Evolutionary conservation across 2,888 invertebrate species (phyloP).

Genomic region (Cerceris ruficornis): DNA sequence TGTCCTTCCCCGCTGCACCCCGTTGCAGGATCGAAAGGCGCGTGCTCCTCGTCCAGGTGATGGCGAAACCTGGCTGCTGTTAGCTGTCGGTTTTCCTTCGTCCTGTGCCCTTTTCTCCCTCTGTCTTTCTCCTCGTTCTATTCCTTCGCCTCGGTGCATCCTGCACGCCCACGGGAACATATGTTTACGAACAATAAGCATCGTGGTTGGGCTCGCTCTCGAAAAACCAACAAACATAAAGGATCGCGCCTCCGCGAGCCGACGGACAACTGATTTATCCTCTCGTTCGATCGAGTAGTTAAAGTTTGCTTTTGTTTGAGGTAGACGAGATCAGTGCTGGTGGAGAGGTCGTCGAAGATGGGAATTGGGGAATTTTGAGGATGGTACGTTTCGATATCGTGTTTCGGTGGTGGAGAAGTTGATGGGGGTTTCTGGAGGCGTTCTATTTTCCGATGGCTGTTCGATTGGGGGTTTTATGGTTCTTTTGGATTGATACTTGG

Average conservation of each 20-base stretch:
- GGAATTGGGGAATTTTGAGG: too few species aligned
- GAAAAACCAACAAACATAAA: conserved; percentile 65
- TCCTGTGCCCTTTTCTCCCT: conserved; percentile 16
- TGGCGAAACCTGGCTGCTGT: conserved; percentile 50
- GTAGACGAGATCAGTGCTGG: too few species aligned
- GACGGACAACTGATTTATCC: conserved; percentile 39
- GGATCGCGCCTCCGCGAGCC: conserved; percentile 52
- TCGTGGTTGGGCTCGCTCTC: conserved; percentile 45
- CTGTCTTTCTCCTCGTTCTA: neutral
- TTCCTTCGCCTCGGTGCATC: conserved; percentile 15
- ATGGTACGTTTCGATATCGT: too few species aligned
- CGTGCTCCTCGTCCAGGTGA: conserved; percentile 71
- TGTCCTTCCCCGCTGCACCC: conserved; percentile 27
- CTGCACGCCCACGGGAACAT: conserved; percentile 65
- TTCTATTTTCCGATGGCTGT: too few species aligned
- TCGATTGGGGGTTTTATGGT: too few species aligned
- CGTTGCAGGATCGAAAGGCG: conserved; percentile 50
- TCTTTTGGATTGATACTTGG: too few species aligned
- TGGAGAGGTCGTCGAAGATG: too few species aligned
- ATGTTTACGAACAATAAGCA: conserved; percentile 68
- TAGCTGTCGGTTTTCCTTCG: conserved; percentile 41
- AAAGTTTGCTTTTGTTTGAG: conserved; percentile 4
- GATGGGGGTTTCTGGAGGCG: too few species aligned
- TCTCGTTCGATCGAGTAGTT: neutral
- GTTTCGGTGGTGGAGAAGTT: too few species aligned